These are phyloP conservation scores for Indicator maculatus DNA, from an alignment of 2,113 vertebrate species.

Conservation along the genomic window DNA sequence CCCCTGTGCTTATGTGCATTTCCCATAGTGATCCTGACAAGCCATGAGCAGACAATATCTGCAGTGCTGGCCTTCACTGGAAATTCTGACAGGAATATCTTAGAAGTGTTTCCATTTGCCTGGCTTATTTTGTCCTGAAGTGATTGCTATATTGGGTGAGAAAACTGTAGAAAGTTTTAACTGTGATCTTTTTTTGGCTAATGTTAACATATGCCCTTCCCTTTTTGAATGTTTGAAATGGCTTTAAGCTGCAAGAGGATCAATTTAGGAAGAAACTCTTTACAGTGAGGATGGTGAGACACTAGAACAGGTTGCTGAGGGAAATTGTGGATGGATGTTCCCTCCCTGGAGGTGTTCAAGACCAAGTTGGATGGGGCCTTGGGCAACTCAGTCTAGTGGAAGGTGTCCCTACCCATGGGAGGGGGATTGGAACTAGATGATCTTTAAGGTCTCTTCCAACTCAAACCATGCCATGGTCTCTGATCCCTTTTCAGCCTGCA, in stretches of 20 bases:
- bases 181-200: not conserved
- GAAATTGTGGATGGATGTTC: too few relatives aligned
- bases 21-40: not conserved
- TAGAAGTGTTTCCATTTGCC: not conserved
- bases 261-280: too few relatives aligned
- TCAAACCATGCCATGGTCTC: too few relatives aligned
- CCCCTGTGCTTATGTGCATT: accelerated
- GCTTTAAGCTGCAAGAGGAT: too few relatives aligned
- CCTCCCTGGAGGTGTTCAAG: too few relatives aligned
- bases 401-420: too few relatives aligned
- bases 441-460: too few relatives aligned
- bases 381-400: too few relatives aligned
- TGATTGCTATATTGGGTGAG: not conserved
- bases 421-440: too few relatives aligned
- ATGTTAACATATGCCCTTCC: not conserved
- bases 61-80: not conserved
- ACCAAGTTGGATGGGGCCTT: too few relatives aligned
- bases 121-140: not conserved
- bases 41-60: not conserved
- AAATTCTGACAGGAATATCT: not conserved
- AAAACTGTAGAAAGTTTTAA: not conserved
- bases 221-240: not conserved
- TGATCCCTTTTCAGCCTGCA: not conserved
- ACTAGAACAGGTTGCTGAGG: too few relatives aligned
- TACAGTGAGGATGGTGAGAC: too few relatives aligned